phyloP scores from a whole-genome alignment of 2,113 vertebrate genomes.

The Sylvietta virens region DNA sequence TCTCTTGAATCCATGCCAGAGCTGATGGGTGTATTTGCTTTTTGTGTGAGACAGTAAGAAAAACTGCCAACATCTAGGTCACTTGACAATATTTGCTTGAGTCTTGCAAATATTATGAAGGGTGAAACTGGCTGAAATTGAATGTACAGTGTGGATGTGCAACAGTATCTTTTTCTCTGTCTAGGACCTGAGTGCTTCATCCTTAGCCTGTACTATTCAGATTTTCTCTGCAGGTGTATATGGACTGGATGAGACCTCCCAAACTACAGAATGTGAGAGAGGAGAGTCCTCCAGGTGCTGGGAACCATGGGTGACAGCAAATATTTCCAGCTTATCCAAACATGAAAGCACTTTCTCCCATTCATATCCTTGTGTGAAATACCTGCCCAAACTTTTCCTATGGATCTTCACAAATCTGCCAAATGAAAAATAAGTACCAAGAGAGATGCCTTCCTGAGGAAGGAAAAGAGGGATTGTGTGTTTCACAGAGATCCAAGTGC shows the following conservation, averaged over 20 bases:
- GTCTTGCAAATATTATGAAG: not conserved
- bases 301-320: not conserved
- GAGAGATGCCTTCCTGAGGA: not conserved
- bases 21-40: not conserved
- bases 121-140: not conserved
- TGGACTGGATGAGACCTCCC: not conserved
- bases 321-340: not conserved
- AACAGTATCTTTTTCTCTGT: not conserved
- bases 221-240: not conserved
- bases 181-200: not conserved
- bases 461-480: not conserved
- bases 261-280: not conserved
- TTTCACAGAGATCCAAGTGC: not conserved
- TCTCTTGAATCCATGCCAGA: not conserved
- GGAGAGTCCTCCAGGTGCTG: not conserved
- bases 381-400: not conserved
- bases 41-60: not conserved
- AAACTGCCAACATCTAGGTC: not conserved
- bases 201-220: not conserved
- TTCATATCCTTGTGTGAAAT: not conserved
- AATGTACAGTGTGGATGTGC: not conserved
- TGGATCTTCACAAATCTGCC: not conserved
- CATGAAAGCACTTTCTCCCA: not conserved
- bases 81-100: not conserved
- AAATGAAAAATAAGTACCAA: not conserved